Base-by-base conservation (phyloP, 2,113 vertebrate genomes). In the Synodontis membranacea region DNA sequence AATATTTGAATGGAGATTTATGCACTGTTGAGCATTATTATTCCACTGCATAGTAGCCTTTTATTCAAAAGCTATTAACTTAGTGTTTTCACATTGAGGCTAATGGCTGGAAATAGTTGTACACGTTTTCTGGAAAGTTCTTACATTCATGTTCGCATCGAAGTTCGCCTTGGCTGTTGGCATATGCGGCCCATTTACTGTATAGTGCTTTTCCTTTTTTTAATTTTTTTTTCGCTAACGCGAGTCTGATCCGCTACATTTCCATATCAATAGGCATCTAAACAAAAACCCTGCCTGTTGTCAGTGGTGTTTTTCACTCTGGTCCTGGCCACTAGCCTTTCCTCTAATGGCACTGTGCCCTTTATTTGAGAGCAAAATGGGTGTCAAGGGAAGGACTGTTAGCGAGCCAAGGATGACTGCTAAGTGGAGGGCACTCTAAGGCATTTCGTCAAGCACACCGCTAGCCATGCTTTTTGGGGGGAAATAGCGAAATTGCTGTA, bases 351-450 rank as follows among this genome's bases (percentile, higher is more conserved):
- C 84, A 58, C 80, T 44, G 25, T 80, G 86, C 86, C 86, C 81
- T 89, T 89, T 88, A 88, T 86, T 72, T 64, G 34, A 66, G 39
- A 84, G 39, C 31, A 60, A 89, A 89, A 88, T 89, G 86, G 75
- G 89, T 86, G 84, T 89, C 84, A 80, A 58, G 66, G 31, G 48
- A 83, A 84, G 79, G n/a, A 81, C n/a, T 46, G 89, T 75, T 81
- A 89, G 89, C 74, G 87, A 88, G 89, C 75, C 89, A 86, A 89
- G 84, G 84, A 81, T 81, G 75, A 79, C 84, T 86, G 74, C 85
- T 86, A 89, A 89, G 86, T 86, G 89, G 66, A 88, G 89, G 86
- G 86, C 89, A 89, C 89, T 89, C 78, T 34, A 75, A 88, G 84
- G 82, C 81, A 88, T 86, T 88, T 84, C 58, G 56, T 84, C 85